These are phyloP conservation scores for Zygothrica quintamaculata DNA, from an alignment of 2,888 invertebrate genomes.

Conservation along the genomic window DNA sequence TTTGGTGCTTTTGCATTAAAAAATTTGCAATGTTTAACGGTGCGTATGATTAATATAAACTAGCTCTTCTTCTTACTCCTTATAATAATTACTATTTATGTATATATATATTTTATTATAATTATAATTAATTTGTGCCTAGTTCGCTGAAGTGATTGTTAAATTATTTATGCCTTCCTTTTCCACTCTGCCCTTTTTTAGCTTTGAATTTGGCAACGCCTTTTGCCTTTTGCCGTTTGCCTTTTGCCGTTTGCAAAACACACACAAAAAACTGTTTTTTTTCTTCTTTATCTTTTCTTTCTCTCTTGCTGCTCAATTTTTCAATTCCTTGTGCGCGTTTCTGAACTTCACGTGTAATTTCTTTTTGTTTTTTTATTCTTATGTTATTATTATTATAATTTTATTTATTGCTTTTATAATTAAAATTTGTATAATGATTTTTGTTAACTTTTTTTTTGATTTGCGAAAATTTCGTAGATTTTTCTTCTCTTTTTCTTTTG, in stretches of 20 bases:
- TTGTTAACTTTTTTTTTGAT: constrained; percentile 4
- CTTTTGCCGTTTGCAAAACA: constrained; percentile 13
- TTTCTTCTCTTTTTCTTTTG: constrained; percentile 1
- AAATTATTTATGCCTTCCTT: neutral
- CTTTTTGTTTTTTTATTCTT: constrained; percentile 3
- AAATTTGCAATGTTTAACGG: constrained; percentile 42
- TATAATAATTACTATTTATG: constrained; percentile 8
- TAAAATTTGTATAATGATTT: no score
- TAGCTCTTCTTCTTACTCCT: constrained; percentile 19
- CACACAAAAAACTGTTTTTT: constrained; percentile 36
- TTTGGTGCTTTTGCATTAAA: constrained; percentile 33
- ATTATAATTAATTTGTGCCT: constrained; percentile 12
- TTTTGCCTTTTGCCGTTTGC: constrained; percentile 43
- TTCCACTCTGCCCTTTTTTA: constrained; percentile 4
- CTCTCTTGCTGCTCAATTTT: constrained; percentile 14
- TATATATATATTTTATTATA: constrained; percentile 10
- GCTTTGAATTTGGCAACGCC: constrained; percentile 69
- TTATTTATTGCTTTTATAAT: neutral
- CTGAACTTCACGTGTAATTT: constrained; percentile 15
- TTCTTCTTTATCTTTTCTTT: constrained; percentile 1
- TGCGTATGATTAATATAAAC: constrained; percentile 65
- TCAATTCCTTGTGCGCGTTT: constrained; percentile 51
- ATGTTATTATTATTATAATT: neutral
- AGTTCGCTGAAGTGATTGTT: neutral
- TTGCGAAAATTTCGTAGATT: constrained; percentile 13